A percentile compares a stretch with the other conserved stretches of the same genome.
These are phyloP conservation scores for Melanotaenia pygmaea DNA, from an alignment of 2,797 vertebrate genomes.

Conservation along the genomic window DNA sequence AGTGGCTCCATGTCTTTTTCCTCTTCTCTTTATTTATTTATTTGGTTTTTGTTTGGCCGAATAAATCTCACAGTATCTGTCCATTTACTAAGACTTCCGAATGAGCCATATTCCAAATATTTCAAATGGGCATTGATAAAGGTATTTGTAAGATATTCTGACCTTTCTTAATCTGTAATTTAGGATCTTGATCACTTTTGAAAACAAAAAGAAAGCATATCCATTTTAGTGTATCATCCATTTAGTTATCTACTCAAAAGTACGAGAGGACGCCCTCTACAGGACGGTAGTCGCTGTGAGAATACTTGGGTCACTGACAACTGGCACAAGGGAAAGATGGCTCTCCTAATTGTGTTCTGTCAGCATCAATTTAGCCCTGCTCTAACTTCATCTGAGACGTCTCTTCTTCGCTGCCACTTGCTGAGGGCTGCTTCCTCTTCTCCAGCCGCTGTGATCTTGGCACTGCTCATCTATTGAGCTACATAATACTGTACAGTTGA, in stretches of 20 bases:
- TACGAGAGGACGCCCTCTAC: conserved; percentile 27
- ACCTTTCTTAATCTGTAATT: conserved; percentile 12
- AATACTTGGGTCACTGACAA: conserved; percentile 67
- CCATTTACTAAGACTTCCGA: background rate
- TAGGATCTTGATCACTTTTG: conserved; percentile 16
- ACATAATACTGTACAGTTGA: conserved; percentile 52
- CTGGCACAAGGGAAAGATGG: conserved; percentile 57
- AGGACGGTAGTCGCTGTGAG: conserved; percentile 48
- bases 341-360: conserved; percentile 78
- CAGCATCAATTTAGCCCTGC: conserved; percentile 72
- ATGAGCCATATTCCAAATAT: background rate
- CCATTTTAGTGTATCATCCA: conserved; percentile 20
- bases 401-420: conserved; percentile 42
- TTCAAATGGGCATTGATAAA: background rate
- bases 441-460: conserved; percentile 24
- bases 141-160: background rate
- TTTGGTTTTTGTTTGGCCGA: background rate
- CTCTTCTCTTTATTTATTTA: background rate
- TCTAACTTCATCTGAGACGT: conserved; percentile 62
- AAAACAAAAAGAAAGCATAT: conserved; percentile 2
- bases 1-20: too few relatives aligned
- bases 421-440: conserved; percentile 43
- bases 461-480: conserved; percentile 60
- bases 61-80: background rate
- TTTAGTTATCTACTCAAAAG: conserved; percentile 40